A percentile compares a stretch with the other conserved stretches of the same genome.
phyloP scores from a whole-genome alignment of 1,140 invertebrate species.

The Drosophila obscura region DNA sequence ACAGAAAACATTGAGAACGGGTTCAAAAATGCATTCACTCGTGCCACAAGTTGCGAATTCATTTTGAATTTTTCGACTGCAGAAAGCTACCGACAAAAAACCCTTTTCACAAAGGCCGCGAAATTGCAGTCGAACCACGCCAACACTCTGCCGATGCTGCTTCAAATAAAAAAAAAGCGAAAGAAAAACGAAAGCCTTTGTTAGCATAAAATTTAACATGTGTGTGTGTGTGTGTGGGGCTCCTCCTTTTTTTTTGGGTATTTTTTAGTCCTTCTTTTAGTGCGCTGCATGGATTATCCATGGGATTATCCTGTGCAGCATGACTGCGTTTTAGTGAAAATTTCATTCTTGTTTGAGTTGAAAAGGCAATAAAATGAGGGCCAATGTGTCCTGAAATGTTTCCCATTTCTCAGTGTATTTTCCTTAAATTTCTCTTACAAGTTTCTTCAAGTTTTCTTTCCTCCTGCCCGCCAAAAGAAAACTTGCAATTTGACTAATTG shows the following conservation, averaged over 20 bases:
- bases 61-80: conserved; percentile 63
- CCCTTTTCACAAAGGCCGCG: conserved; percentile 58
- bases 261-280: conserved; percentile 20
- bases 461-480: conserved; percentile 22
- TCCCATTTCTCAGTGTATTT: conserved; percentile 36
- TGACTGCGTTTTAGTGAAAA: conserved; percentile 76
- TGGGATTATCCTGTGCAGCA: conserved; percentile 74
- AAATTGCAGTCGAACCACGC: conserved; percentile 59
- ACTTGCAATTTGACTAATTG: conserved; percentile 72
- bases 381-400: conserved; percentile 30
- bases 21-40: conserved; percentile 51
- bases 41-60: conserved; percentile 60
- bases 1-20: not conserved
- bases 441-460: conserved; percentile 33
- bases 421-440: conserved; percentile 38
- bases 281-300: conserved; percentile 55
- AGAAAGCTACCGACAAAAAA: conserved; percentile 40
- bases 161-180: conserved; percentile 53
- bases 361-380: conserved; percentile 50
- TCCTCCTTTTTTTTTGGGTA: conserved; percentile 46
- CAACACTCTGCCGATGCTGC: not conserved
- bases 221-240: conserved; percentile 40
- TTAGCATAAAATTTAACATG: conserved; percentile 75
- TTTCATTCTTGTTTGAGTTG: conserved; percentile 48
- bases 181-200: conserved; percentile 38